phyloP scores from a whole-genome alignment of 1,140 invertebrate genomes.

The Capitella teleta region DNA sequence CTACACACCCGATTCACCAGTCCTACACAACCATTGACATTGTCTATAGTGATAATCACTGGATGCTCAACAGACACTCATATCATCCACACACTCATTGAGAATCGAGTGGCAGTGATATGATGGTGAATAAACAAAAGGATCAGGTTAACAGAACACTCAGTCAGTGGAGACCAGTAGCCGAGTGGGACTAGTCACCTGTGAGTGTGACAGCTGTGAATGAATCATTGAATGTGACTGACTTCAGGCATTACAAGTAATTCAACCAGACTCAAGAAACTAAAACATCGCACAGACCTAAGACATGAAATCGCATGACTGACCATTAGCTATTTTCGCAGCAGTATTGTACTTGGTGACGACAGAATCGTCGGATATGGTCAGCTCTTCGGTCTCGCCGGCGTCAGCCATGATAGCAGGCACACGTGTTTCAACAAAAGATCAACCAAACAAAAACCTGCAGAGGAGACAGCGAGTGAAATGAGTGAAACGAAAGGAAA shows the following conservation, averaged over 20 bases:
- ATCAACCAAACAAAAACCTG: too few relatives aligned
- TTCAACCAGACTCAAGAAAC: not conserved
- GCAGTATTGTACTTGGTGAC: constrained; percentile 99
- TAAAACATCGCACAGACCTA: constrained; percentile 1
- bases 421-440: not conserved
- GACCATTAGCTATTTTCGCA: constrained; percentile 96
- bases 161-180: not conserved
- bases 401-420: constrained; percentile 35
- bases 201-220: not conserved
- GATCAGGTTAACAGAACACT: too few relatives aligned
- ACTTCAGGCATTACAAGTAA: not conserved
- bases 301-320: constrained; percentile 41
- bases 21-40: too few relatives aligned
- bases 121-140: too few relatives aligned
- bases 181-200: constrained; percentile 24
- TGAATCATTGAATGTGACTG: not conserved
- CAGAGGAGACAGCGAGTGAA: too few relatives aligned
- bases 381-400: constrained; percentile 56
- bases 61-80: too few relatives aligned
- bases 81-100: too few relatives aligned
- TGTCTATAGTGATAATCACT: too few relatives aligned
- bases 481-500: too few relatives aligned
- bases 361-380: constrained; percentile 94
- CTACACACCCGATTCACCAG: too few relatives aligned
- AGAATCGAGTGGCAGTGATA: too few relatives aligned